phyloP scores from a whole-genome alignment of 2,797 vertebrate species.

The Lacerta agilis region DNA sequence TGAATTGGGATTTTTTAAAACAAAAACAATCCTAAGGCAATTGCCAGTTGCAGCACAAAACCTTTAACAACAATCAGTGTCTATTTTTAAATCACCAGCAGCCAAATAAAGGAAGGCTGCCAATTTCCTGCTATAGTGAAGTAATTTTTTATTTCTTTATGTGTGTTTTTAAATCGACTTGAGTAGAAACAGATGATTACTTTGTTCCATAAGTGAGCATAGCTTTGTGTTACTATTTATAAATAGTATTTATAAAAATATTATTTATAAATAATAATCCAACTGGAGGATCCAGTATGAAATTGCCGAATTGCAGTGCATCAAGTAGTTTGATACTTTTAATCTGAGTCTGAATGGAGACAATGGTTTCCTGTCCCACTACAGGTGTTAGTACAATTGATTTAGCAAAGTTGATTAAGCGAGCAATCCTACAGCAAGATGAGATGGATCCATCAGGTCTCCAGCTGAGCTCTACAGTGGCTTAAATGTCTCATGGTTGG shows the following conservation, averaged over 20 bases:
- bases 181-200: not conserved
- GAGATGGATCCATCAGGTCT: too few relatives aligned
- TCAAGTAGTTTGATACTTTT: not conserved
- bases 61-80: not conserved
- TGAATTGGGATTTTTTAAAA: not conserved
- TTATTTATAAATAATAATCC: not conserved
- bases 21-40: not conserved
- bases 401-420: too few relatives aligned
- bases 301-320: not conserved
- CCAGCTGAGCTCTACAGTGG: too few relatives aligned
- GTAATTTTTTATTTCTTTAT: not conserved
- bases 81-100: not conserved
- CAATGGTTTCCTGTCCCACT: too few relatives aligned
- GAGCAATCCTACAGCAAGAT: too few relatives aligned
- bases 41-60: not conserved
- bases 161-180: not conserved
- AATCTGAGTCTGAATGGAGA: not conserved
- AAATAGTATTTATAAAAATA: not conserved
- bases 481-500: too few relatives aligned
- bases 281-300: not conserved
- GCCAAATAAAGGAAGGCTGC: not conserved
- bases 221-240: not conserved
- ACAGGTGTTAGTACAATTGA: too few relatives aligned
- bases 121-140: slow-evolving; percentile 8
- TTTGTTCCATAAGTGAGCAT: not conserved